Conservation (phyloP, 2,888 invertebrate genomes). For the Maniola hyperantus region DNA sequence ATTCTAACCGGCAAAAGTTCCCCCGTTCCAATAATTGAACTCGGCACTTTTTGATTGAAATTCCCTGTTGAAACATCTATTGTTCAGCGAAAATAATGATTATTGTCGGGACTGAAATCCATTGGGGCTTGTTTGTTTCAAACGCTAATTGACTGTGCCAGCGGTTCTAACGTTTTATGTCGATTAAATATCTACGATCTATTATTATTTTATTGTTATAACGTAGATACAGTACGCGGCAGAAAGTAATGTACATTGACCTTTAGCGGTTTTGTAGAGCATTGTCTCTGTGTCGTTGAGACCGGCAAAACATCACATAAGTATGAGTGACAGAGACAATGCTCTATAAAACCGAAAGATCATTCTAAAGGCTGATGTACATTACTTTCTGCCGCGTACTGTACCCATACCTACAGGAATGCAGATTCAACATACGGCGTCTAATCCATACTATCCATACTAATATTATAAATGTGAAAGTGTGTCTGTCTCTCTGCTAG, state of each 20-base stretch:
- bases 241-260: background rate
- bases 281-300: no score
- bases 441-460: no score
- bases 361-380: no score
- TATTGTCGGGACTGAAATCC: constrained; percentile 28
- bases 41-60: constrained; percentile 38
- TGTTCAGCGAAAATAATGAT: constrained; percentile 34
- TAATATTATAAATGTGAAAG: no score
- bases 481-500: no score
- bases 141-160: constrained; percentile 9
- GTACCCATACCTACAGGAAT: no score
- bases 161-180: constrained; percentile 3
- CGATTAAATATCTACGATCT: background rate
- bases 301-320: no score
- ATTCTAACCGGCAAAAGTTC: constrained; percentile 27
- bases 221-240: background rate
- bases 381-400: no score
- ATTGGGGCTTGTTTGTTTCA: constrained; percentile 28
- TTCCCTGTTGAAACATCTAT: constrained; percentile 35
- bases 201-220: background rate
- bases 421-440: no score
- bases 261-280: no score
- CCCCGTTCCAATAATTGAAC: constrained; percentile 33
- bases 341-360: no score
- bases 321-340: no score